A percentile compares a stretch with the other conserved stretches of the same genome.
These are phyloP conservation scores for Eulithis testata DNA, from an alignment of 2,888 invertebrate species.

Conservation along the genomic window DNA sequence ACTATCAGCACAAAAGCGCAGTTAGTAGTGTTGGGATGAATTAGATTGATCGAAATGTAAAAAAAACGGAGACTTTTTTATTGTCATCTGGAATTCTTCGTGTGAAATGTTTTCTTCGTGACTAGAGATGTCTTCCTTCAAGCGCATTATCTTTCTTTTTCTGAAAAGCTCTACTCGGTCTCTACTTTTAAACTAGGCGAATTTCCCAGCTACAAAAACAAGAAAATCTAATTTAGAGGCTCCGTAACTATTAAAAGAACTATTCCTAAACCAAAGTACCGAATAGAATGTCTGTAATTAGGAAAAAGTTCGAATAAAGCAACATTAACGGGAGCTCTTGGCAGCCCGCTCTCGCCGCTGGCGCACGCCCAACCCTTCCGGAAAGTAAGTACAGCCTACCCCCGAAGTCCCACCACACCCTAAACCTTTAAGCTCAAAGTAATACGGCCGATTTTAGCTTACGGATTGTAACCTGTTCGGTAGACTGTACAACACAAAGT, in stretches of 20 bases:
- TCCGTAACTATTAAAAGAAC: slow-evolving; percentile 24
- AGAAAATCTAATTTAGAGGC: background rate
- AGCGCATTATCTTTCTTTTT: too few relatives aligned
- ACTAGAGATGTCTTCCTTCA: too few relatives aligned
- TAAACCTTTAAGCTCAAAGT: slow-evolving; percentile 15
- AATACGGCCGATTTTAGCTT: slow-evolving; percentile 28
- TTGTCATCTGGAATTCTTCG: too few relatives aligned
- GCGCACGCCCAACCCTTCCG: slow-evolving; percentile 62
- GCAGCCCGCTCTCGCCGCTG: slow-evolving; percentile 55
- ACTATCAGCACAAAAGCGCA: slow-evolving; percentile 12
- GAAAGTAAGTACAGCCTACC: slow-evolving; percentile 43
- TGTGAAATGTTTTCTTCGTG: too few relatives aligned
- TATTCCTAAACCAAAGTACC: slow-evolving; percentile 23
- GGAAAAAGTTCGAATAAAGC: slow-evolving; percentile 53
- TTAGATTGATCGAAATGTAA: too few relatives aligned
- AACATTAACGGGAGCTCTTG: slow-evolving; percentile 61
- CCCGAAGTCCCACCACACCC: slow-evolving; percentile 38
- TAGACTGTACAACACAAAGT: slow-evolving; percentile 53
- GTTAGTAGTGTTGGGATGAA: too few relatives aligned
- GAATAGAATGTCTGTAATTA: slow-evolving; percentile 53
- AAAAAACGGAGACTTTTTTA: too few relatives aligned
- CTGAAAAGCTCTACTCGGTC: too few relatives aligned
- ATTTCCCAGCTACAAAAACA: background rate
- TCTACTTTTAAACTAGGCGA: too few relatives aligned
- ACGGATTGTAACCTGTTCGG: slow-evolving; percentile 16